Percentiles rank a stretch among this genome's conserved stretches.
Conservation (phyloP, 2,888 invertebrate genomes). For the Caenorhabditis afra region DNA sequence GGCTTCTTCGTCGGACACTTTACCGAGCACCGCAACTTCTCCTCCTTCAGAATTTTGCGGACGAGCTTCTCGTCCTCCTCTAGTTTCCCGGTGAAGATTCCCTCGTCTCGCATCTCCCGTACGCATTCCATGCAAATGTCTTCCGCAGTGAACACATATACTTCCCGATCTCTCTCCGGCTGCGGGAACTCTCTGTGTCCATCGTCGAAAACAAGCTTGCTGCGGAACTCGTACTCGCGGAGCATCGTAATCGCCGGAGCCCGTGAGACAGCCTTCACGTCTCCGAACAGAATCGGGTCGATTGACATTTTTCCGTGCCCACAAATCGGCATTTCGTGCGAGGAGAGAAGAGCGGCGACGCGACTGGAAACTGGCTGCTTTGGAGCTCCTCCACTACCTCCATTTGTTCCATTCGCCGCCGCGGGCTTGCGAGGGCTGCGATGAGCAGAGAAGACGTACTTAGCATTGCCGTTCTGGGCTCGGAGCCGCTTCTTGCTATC, state of each 20-base stretch:
- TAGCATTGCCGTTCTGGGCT: conserved; percentile 39
- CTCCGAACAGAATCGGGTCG: conserved; percentile 71
- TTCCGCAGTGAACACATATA: conserved; percentile 54
- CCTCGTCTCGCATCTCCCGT: conserved; percentile 65
- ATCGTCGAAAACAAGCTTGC: conserved; percentile 34
- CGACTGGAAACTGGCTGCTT: conserved; percentile 25
- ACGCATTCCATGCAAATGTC: conserved; percentile 76
- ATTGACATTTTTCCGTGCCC: conserved; percentile 72
- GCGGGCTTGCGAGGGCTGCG: conserved; percentile 29
- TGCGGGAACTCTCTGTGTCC: conserved; percentile 42
- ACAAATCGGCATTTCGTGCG: conserved; percentile 66
- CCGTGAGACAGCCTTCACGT: conserved; percentile 74
- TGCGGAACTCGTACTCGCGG: conserved; percentile 61
- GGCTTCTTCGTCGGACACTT: conserved; percentile 17
- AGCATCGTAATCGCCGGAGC: conserved; percentile 66
- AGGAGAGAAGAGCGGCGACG: conserved; percentile 52
- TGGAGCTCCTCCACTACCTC: not conserved
- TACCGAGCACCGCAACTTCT: conserved; percentile 59
- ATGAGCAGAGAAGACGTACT: conserved; percentile 15
- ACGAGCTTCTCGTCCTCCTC: conserved; percentile 62
- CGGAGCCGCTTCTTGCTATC: conserved; percentile 34
- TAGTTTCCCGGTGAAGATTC: conserved; percentile 62
- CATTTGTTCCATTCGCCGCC: conserved; percentile 14
- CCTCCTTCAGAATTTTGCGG: conserved; percentile 61
- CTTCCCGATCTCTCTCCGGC: conserved; percentile 40